A percentile compares a stretch with the other conserved stretches of the same genome.
These are phyloP conservation scores for Leptopilina syphax DNA, from an alignment of 2,888 invertebrate genomes.

Conservation along the genomic window DNA sequence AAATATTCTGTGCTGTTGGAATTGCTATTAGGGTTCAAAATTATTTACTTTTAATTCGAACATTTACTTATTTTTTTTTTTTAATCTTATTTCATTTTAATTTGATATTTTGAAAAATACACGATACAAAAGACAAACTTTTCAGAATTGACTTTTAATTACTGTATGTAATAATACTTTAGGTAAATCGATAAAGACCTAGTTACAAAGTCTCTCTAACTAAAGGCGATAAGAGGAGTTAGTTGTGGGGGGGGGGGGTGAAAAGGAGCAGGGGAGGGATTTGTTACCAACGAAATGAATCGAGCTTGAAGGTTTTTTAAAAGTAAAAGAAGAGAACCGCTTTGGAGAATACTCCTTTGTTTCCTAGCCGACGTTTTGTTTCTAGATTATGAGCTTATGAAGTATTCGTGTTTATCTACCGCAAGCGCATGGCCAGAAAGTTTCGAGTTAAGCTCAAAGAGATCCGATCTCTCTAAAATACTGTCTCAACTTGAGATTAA, in stretches of 20 bases:
- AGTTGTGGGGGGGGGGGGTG: too few relatives aligned
- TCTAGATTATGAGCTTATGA: conserved; percentile 68
- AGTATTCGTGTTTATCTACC: conserved; percentile 67
- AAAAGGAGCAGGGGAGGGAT: not conserved
- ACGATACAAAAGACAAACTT: not conserved
- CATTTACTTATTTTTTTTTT: too few relatives aligned
- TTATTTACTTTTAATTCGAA: too few relatives aligned
- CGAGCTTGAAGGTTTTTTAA: conserved; percentile 22
- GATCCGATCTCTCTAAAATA: conserved; percentile 37
- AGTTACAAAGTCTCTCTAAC: conserved; percentile 27
- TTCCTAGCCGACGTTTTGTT: conserved; percentile 63
- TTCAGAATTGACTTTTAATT: conserved; percentile 66
- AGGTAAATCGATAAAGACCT: conserved; percentile 46
- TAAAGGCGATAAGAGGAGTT: not conserved
- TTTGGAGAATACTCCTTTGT: conserved; percentile 55
- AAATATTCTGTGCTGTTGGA: too few relatives aligned
- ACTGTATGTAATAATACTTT: conserved; percentile 55
- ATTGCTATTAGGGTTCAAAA: too few relatives aligned
- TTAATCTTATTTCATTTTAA: too few relatives aligned
- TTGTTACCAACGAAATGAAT: conserved; percentile 48
- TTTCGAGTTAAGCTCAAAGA: conserved; percentile 29
- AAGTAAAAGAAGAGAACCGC: conserved; percentile 45
- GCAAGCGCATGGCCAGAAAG: conserved; percentile 49
- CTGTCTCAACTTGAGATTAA: conserved; percentile 13
- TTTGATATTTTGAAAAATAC: too few relatives aligned